These are phyloP conservation scores for Carcinoscorpius rotundicauda DNA, from an alignment of 1,140 invertebrate species.

Conservation along the genomic window DNA sequence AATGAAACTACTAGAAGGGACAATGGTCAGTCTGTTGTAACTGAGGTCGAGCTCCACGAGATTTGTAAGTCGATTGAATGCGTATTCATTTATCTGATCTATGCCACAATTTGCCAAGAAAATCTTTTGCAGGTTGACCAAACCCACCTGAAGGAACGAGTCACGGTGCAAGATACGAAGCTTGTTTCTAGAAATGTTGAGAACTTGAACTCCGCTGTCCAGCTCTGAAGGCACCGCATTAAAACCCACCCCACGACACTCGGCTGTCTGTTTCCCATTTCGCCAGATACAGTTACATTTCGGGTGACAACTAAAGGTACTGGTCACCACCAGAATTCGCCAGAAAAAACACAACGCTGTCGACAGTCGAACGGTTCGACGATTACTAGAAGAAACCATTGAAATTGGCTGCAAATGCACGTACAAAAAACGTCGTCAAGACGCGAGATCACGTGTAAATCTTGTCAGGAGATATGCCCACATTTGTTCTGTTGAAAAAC, in stretches of 20 bases:
- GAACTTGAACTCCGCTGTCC: slow-evolving; percentile 73
- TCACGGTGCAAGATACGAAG: slow-evolving; percentile 58
- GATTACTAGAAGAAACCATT: no score
- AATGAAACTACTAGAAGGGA: slow-evolving; percentile 61
- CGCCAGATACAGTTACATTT: slow-evolving; percentile 82
- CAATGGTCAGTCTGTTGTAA: slow-evolving; percentile 56
- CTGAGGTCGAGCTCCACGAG: slow-evolving; percentile 77
- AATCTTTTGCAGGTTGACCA: slow-evolving; percentile 77
- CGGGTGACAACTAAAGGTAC: slow-evolving; percentile 6
- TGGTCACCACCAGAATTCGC: no score
- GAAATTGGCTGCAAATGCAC: no score
- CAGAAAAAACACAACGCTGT: no score
- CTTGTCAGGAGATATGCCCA: no score
- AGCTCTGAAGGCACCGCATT: slow-evolving; percentile 58
- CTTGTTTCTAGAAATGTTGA: slow-evolving; percentile 70
- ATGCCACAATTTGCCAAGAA: slow-evolving; percentile 63
- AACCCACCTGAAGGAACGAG: slow-evolving; percentile 58
- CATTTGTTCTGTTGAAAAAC: no score
- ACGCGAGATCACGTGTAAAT: no score
- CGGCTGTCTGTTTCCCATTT: slow-evolving; percentile 75
- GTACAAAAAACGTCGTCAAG: no score
- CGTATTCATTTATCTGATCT: slow-evolving; percentile 55
- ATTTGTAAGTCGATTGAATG: slow-evolving; percentile 70
- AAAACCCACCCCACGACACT: slow-evolving; percentile 62
- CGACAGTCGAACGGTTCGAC: no score